phyloP scores from a whole-genome alignment of 2,113 vertebrate species.

The Gasterosteus nipponicus region DNA sequence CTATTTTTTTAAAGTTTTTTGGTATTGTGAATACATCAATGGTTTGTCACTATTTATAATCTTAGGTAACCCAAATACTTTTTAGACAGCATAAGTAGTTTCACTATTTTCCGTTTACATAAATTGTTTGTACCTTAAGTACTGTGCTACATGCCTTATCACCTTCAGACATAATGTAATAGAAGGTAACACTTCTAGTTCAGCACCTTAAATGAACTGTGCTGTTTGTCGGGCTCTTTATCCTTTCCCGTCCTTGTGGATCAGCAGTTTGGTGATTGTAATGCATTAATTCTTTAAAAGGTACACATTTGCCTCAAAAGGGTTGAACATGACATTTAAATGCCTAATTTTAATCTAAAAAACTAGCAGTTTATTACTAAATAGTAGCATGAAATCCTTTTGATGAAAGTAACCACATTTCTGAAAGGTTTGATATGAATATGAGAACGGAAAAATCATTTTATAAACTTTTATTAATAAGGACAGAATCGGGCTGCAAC shows the following conservation, averaged over 20 bases:
- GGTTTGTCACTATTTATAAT: not conserved
- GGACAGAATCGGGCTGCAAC: not conserved
- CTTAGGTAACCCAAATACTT: not conserved
- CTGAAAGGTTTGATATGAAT: too few relatives aligned
- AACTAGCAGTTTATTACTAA: not conserved
- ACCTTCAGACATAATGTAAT: not conserved
- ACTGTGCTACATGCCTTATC: slow-evolving; percentile 35
- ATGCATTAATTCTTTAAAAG: not conserved
- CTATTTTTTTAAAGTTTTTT: not conserved
- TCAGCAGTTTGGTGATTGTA: slow-evolving; percentile 2
- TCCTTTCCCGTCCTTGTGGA: slow-evolving; percentile 30
- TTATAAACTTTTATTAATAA: not conserved
- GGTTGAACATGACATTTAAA: not conserved
- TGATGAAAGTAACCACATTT: not conserved
- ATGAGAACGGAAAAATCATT: not conserved
- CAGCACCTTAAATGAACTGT: not conserved
- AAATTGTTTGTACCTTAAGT: slow-evolving; percentile 1
- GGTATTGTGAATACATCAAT: not conserved
- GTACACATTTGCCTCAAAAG: not conserved
- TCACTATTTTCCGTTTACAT: not conserved
- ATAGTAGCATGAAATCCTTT: not conserved
- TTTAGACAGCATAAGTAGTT: not conserved
- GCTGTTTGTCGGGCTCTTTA: not conserved
- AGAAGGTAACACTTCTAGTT: slow-evolving; percentile 7
- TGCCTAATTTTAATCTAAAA: not conserved